Conservation (phyloP, 2,888 invertebrate species). For the Crocallis elinguaria region DNA sequence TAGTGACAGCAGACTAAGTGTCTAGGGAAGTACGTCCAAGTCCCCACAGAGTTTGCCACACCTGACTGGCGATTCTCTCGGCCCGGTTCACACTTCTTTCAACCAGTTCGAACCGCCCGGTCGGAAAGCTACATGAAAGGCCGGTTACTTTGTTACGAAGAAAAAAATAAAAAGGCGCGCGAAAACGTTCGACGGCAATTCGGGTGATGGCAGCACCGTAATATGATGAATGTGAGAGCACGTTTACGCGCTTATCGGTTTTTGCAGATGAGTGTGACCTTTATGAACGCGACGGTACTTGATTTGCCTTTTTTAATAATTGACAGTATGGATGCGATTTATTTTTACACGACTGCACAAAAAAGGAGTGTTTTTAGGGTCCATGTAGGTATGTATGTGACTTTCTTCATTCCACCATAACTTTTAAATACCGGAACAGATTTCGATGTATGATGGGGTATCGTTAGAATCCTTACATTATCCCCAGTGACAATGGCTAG, state of each 20-base stretch:
- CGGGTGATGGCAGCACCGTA: slow-evolving; percentile 42
- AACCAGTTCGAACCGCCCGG: slow-evolving; percentile 69
- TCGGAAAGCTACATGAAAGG: slow-evolving; percentile 82
- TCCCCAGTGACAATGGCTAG: too few relatives aligned
- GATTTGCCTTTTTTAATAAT: not conserved
- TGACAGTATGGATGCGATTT: not conserved
- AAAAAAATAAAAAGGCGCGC: slow-evolving; percentile 57
- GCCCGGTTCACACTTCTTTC: slow-evolving; percentile 78
- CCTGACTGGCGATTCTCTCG: slow-evolving; percentile 75
- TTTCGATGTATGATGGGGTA: too few relatives aligned
- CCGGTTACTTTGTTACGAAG: slow-evolving; percentile 65
- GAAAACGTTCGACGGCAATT: slow-evolving; percentile 50
- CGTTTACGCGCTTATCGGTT: slow-evolving; percentile 14
- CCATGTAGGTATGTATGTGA: too few relatives aligned
- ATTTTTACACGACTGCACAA: not conserved
- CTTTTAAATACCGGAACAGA: too few relatives aligned
- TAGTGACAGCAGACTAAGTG: slow-evolving; percentile 72
- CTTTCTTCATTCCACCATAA: too few relatives aligned
- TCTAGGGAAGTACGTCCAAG: slow-evolving; percentile 61
- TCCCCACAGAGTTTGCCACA: slow-evolving; percentile 67
- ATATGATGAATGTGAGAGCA: slow-evolving; percentile 41
- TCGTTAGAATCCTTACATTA: too few relatives aligned
- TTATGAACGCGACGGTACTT: not conserved
- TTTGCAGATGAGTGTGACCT: slow-evolving; percentile 5
- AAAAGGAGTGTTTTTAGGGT: not conserved